Evolutionary conservation across 2,113 vertebrate genomes (phyloP), one percentile per base, ranked within the genome.

Genomic region (Muntiacus muntjak): DNA sequence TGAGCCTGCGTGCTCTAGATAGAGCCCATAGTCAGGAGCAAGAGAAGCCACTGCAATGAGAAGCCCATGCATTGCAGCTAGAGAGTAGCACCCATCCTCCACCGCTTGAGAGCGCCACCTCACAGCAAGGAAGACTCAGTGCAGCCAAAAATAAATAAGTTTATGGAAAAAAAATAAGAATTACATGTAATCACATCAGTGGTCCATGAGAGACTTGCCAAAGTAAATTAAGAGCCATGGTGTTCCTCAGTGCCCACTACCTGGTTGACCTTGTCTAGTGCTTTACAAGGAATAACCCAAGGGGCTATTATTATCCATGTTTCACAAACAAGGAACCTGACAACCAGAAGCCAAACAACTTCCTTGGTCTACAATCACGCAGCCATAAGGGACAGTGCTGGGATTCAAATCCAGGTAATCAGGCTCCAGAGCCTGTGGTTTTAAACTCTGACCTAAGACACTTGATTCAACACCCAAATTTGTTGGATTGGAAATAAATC

Each of bases 161-260:
- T 47, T 33, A 47, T 50, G 2, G 6, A 11, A 47, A 11, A 83
- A 62, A 5, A 47, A 10, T 14, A 43, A 52, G 47, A 82, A 82
- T n/a, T n/a, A 10, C 12, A 16, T 3, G 15, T 83, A 36, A 45
- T 57, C 52, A 13, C 45, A 4, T 47, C 17, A 6, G 1, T 33
- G 28, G 47, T 2, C 43, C 33, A 2, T 4, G 19, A 76, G 58
- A 86, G 52, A 64, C 19, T 1, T 45, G 76, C 1, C 36, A n/a
- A 62, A 71, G 23, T 33, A 13, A 45, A 47, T 81, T 15, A 19
- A 54, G 25, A 79, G 23, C 6, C 1, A 21, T 0, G 0, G 7
- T 23, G 19, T 54, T 82, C 7, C 26, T 79, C 25, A 54, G 50
- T 13, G 50, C 19, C 30, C 19, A 14, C 30, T n/a, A n/a, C 19